These are phyloP conservation scores for Agonopterix alstromeriana DNA, from an alignment of 2,888 invertebrate species.

Conservation along the genomic window DNA sequence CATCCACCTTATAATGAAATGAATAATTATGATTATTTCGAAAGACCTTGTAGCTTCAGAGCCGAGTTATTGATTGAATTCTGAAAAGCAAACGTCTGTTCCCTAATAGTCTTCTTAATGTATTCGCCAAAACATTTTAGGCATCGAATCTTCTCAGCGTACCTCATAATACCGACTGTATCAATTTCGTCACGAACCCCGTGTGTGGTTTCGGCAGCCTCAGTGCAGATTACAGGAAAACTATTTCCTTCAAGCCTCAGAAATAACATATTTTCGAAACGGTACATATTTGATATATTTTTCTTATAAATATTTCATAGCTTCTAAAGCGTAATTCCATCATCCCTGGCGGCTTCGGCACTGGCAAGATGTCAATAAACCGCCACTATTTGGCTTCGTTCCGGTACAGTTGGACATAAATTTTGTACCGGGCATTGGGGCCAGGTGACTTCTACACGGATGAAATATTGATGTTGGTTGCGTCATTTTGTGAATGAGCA, in stretches of 20 bases:
- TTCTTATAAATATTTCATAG: neutral
- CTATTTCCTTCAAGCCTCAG: conserved; percentile 1
- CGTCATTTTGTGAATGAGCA: no score
- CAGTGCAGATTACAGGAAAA: neutral
- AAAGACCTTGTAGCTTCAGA: no score
- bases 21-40: no score
- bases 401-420: conserved; percentile 38
- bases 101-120: no score
- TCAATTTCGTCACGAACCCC: conserved; percentile 2
- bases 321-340: conserved; percentile 12
- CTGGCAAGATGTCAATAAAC: conserved; percentile 44
- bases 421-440: conserved; percentile 31
- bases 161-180: neutral
- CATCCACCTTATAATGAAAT: no score
- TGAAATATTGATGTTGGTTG: conserved; percentile 22
- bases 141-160: neutral
- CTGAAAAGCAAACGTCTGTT: no score
- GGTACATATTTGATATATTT: no score
- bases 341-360: conserved; percentile 9
- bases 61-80: no score
- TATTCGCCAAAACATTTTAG: no score
- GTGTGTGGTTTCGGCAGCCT: conserved; percentile 1
- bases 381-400: conserved; percentile 43
- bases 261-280: neutral
- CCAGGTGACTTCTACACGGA: conserved; percentile 38